phyloP scores from a whole-genome alignment of 2,113 vertebrate genomes.

The Takifugu flavidus region DNA sequence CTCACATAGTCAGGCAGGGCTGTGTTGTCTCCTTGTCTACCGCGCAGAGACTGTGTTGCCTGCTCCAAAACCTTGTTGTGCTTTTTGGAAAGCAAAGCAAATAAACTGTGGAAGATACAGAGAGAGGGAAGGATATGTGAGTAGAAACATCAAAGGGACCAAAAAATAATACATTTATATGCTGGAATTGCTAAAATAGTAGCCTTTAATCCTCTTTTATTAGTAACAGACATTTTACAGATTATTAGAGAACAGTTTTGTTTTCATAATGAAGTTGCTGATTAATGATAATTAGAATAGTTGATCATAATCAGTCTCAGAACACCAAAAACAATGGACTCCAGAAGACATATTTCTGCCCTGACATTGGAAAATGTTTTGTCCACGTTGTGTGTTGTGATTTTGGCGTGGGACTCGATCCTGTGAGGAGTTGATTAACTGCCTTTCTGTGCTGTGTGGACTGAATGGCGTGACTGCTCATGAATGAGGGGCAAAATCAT shows the following conservation, averaged over 20 bases:
- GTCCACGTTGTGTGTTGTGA: too few species aligned
- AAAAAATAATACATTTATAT: not conserved
- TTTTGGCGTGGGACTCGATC: too few species aligned
- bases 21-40: constrained; percentile 77
- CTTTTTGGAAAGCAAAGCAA: constrained; percentile 97
- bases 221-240: too few species aligned
- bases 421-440: too few species aligned
- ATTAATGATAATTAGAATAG: constrained; percentile 4
- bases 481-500: constrained; percentile 24
- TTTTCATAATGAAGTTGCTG: too few species aligned
- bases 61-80: constrained; percentile 99
- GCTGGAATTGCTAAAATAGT: constrained; percentile 11
- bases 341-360: too few species aligned
- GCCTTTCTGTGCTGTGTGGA: too few species aligned
- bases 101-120: constrained; percentile 80
- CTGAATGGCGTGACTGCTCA: constrained; percentile 7
- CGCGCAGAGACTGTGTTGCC: constrained; percentile 90
- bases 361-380: too few species aligned
- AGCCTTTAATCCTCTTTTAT: too few species aligned
- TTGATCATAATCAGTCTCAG: constrained; percentile 14
- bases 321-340: too few species aligned
- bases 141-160: not conserved
- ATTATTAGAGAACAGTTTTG: too few species aligned
- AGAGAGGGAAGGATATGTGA: constrained; percentile 1
- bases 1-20: constrained; percentile 96